These are phyloP conservation scores for Aeoliscus strigatus DNA, from an alignment of 2,797 vertebrate genomes.

Conservation along the genomic window DNA sequence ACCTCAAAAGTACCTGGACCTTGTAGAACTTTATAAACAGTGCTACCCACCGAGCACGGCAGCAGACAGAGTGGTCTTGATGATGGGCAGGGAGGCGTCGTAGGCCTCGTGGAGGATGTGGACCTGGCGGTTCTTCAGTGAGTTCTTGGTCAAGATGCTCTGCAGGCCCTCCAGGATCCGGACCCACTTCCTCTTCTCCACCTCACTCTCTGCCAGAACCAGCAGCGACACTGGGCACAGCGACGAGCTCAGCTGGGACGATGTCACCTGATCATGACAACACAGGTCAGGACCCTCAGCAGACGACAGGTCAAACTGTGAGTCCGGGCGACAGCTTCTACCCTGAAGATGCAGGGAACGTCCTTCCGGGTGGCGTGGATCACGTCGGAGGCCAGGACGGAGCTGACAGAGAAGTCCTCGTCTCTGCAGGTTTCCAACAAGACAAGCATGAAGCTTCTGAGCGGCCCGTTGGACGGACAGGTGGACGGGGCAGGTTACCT, in stretches of 20 bases:
- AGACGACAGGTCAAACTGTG: neutral
- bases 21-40: too few species aligned
- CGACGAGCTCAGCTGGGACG: slow-evolving; percentile 83
- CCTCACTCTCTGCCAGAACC: slow-evolving; percentile 91
- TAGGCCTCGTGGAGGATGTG: slow-evolving; percentile 91
- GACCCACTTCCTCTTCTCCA: slow-evolving; percentile 95
- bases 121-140: slow-evolving; percentile 80
- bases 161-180: slow-evolving; percentile 91
- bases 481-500: slow-evolving; percentile 69
- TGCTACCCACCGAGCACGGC: slow-evolving; percentile 82
- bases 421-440: slow-evolving; percentile 73
- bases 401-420: slow-evolving; percentile 93
- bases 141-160: slow-evolving; percentile 89
- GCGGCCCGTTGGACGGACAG: neutral
- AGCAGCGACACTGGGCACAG: slow-evolving; percentile 85
- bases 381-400: slow-evolving; percentile 90
- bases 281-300: neutral
- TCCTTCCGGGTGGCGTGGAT: slow-evolving; percentile 95
- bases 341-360: slow-evolving; percentile 93
- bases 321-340: slow-evolving; percentile 11
- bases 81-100: slow-evolving; percentile 88
- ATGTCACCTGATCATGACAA: slow-evolving; percentile 78
- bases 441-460: too few species aligned
- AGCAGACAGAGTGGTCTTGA: slow-evolving; percentile 86
- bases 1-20: too few species aligned